phyloP scores from a whole-genome alignment of 2,888 invertebrate genomes.

The Neoaliturus tenellus region DNA sequence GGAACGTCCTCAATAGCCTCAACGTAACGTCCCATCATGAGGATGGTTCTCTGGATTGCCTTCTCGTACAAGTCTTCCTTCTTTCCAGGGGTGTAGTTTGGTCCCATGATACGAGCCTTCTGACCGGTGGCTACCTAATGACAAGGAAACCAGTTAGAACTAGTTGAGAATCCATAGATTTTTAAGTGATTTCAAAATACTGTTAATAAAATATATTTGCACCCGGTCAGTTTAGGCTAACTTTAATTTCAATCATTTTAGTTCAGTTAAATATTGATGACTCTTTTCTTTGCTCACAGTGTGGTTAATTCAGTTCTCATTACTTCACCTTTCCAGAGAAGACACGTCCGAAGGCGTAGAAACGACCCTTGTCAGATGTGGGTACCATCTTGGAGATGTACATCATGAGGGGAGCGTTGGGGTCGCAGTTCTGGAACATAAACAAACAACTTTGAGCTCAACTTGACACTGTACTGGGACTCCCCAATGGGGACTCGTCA shows the following conservation, averaged over 20 bases:
- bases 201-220: too few species aligned
- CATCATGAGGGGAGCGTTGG: constrained; percentile 99
- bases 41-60: constrained; percentile 99
- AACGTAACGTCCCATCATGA: constrained; percentile 99
- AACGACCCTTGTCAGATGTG: constrained; percentile 99
- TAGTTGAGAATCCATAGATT: too few species aligned
- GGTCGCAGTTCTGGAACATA: constrained; percentile 87
- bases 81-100: constrained; percentile 98
- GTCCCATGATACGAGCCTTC: constrained; percentile 99
- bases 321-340: constrained; percentile 91
- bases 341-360: constrained; percentile 99
- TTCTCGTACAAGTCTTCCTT: constrained; percentile 99
- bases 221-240: too few species aligned
- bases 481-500: too few species aligned
- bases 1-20: constrained; percentile 99
- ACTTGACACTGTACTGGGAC: too few species aligned
- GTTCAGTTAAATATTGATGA: too few species aligned
- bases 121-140: constrained; percentile 84
- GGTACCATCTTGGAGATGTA: constrained; percentile 99
- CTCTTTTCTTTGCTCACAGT: too few species aligned
- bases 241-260: too few species aligned
- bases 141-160: background rate
- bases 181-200: too few species aligned
- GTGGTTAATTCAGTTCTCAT: too few species aligned
- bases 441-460: too few species aligned